Base-by-base conservation (phyloP, 1,140 invertebrate species). In the Heliconius hewitsoni region DNA sequence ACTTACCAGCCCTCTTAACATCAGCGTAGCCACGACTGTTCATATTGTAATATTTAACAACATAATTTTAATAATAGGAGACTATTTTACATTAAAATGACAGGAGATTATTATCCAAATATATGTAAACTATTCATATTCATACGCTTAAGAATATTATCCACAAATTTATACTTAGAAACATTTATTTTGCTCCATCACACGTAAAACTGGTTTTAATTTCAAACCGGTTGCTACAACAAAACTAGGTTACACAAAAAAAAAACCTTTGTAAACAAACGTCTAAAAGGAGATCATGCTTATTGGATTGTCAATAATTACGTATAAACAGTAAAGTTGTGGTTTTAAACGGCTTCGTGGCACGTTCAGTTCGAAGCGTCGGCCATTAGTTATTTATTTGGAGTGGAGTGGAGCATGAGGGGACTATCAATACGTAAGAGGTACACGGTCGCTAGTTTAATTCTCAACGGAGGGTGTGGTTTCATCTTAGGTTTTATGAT, bases 301-400 rank as follows among this genome's bases (percentile, higher is more conserved):
- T 30, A 66, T 30, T 66, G 60, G 27, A 66, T 16, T 66, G 13
- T 66, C 27, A 66, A 66, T 66, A 66, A 66, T 66, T 66, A 66
- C 27, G 9, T 66, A 66, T 11, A 27, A 30, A 18, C 27, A 66
- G 27, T 27, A 66, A 30, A 18, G 60, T 66, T 66, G 27, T 6
- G 60, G 60, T 66, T 66, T 66, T 30, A 16, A 66, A 66, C 60
- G 60, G 60, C 23, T 27, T 30, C 57, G 60, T 66, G 27, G 27
- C 27, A 13, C 23, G 27, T 27, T 30, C 9, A 66, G 60, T 66
- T 66, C 23, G 60, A 6, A 66, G 30, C 60, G 60, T 66, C 5
- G 27, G 13, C 13, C 27, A 66, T 66, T 30, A 66, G 23, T 66
- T 66, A 66, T 66, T 66, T 66, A 66, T 66, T 66, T 23, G 23